These are phyloP conservation scores for Platorchestia sp. DNA, from an alignment of 1,140 invertebrate genomes.

Conservation along the genomic window DNA sequence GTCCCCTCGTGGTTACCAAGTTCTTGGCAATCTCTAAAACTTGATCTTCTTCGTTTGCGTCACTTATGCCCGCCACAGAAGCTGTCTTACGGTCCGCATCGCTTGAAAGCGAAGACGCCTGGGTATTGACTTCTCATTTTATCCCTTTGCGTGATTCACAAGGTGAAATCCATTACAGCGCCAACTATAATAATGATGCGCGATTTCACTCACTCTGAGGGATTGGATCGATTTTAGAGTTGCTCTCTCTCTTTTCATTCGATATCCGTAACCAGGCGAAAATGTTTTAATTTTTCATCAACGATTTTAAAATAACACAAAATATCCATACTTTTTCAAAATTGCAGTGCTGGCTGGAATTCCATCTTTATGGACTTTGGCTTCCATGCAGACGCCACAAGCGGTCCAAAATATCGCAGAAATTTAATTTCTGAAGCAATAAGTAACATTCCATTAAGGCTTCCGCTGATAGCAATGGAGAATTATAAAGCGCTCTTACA, in stretches of 20 bases:
- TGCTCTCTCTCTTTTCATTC: not conserved
- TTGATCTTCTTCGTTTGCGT: not conserved
- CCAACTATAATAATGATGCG: not conserved
- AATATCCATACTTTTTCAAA: not conserved
- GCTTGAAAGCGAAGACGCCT: not conserved
- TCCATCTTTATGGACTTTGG: not conserved
- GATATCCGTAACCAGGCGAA: not conserved
- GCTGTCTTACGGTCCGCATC: not conserved
- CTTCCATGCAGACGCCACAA: not conserved
- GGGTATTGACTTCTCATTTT: not conserved
- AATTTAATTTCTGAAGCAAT: not conserved
- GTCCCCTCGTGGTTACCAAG: not conserved
- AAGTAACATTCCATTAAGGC: not conserved
- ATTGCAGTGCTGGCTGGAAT: not conserved
- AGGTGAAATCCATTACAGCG: not conserved
- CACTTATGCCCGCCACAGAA: not conserved
- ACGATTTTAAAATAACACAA: not conserved
- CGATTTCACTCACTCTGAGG: not conserved
- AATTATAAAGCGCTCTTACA: not conserved
- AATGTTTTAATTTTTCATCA: not conserved
- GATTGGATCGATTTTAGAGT: not conserved
- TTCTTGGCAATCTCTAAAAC: not conserved
- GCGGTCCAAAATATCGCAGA: not conserved
- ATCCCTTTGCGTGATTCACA: not conserved
- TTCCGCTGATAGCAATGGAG: not conserved